Base-by-base conservation (phyloP, 1,140 invertebrate species). In the Apis cerana region DNA sequence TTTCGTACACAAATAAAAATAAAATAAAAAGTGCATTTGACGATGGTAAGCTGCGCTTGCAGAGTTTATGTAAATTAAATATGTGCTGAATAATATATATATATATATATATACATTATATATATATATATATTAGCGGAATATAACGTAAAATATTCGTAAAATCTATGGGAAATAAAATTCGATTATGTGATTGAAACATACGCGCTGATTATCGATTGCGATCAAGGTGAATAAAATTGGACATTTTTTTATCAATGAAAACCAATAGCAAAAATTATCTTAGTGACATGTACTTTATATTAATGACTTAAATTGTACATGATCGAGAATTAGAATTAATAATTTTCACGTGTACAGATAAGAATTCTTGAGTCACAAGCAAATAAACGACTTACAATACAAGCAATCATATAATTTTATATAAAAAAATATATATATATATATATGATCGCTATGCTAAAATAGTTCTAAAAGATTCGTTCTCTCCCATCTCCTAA, bases 41-140 rank as follows among this genome's bases (percentile, higher is more conserved):
- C 78, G 85, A 87, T 83, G 83, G 88, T 89, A 89, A 89, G 88
- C 88, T 89, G 88, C 83, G 79, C 85, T 89, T 89, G 88, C 88
- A 85, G 79, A 89, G 77, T 87, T 87, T 89, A 85, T 87, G 80
- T 81, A 87, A 87, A 89, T 82, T 87, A 84, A 89, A 74, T 86
- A 86, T 83, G 75, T 86, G 83, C 87, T 76, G 80, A 85, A 61
- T 85, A 88, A 88, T 61, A 67, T 88, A 43, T 43, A 43, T 43
- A 43, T 43, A 43, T 43, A 33, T 33, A 33, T 33, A n/a, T n/a
- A n/a, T n/a, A n/a, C n/a, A 33, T 33, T 33, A 33, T 43, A 43
- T 43, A 43, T 43, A 43, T 43, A 43, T 43, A 83, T 77, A 80
- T 69, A 84, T 78, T 86, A 87, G 71, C 76, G 75, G 72, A 82